Evolutionary conservation across 2,113 vertebrate genomes (phyloP), one percentile per base, ranked within the genome.

Genomic region (Narcine bancroftii): DNA sequence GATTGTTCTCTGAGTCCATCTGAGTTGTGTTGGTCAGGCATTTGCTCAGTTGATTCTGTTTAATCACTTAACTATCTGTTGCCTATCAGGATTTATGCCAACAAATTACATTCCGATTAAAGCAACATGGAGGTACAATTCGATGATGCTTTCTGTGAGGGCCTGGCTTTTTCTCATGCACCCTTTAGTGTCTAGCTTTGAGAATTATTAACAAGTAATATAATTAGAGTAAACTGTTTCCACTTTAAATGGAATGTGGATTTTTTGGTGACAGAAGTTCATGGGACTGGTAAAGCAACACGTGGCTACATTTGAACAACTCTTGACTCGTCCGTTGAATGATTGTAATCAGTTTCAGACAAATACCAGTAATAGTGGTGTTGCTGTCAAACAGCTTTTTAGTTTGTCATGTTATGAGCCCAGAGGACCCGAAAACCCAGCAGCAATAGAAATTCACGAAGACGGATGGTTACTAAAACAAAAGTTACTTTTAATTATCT

Each of bases 31-130:
- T 95, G 95, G 96, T 96, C 96, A 95, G 93, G 96, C 97, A 97
- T 96, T 97, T 98, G 97, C 96, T 96, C 95, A 95, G 95, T 96
- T 96, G 96, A 97, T 97, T 97, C 97, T 96, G 96, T 95, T 92
- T 96, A 96, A 96, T 96, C 96, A 97, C 94, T 94, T 94, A 95
- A 96, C 97, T 97, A 97, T 98, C 97, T 99, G 98, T 94, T 97
- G 97, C 94, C 95, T 96, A 96, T 97, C 96, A 96, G 93, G 93
- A 95, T 92, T 83, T 66, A 92, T 96, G 96, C 96, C 96, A 97
- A 94, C 96, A 96, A 97, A 98, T 97, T 96, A 96, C 96, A 96
- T 95, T 96, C 96, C 96, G 96, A 97, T 97, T 97, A 97, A 95
- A 95, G 95, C 94, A 96, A 96, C 97, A 96, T 95, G 95, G 95